A percentile compares a stretch with the other conserved stretches of the same genome.
phyloP scores from a whole-genome alignment of 2,888 invertebrate genomes.

The Caenorhabditis doughertyi region DNA sequence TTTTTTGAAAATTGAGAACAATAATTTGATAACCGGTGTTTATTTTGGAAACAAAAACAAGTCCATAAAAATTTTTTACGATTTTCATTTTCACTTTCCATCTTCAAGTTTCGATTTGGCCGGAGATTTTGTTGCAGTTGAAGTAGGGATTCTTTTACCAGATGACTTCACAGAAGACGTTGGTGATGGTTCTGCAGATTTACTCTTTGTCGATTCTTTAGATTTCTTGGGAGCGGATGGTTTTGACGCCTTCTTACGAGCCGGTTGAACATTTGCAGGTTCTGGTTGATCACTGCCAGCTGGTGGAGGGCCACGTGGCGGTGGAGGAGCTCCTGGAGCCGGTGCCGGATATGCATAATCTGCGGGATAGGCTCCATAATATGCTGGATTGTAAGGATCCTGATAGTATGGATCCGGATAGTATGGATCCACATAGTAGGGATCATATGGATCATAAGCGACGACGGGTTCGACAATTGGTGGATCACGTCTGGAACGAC shows the following conservation, averaged over 20 bases:
- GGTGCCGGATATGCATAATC: conserved; percentile 19
- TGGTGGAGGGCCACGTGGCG: neutral
- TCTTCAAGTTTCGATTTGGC: neutral
- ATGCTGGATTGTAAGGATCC: conserved; percentile 18
- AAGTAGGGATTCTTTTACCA: neutral
- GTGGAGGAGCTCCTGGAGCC: neutral
- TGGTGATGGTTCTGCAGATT: neutral
- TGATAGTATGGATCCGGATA: conserved; percentile 36
- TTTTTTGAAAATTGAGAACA: neutral
- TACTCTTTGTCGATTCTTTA: conserved; percentile 19
- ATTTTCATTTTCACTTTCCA: too few relatives aligned
- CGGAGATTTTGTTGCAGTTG: neutral
- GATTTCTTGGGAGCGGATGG: conserved; percentile 5
- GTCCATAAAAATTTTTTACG: conserved; percentile 2
- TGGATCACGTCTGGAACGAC: conserved; percentile 11
- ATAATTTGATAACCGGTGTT: conserved; percentile 9
- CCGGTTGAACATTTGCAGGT: conserved; percentile 2
- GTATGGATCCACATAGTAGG: conserved; percentile 32
- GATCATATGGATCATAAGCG: conserved; percentile 22
- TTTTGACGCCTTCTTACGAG: neutral
- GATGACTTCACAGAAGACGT: neutral
- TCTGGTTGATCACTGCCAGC: too few relatives aligned
- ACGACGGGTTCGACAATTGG: conserved; percentile 17
- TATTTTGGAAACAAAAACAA: conserved; percentile 5
- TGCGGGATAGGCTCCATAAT: conserved; percentile 31